These are phyloP conservation scores for Aphelinus certus DNA, from an alignment of 1,140 invertebrate genomes.

Conservation along the genomic window DNA sequence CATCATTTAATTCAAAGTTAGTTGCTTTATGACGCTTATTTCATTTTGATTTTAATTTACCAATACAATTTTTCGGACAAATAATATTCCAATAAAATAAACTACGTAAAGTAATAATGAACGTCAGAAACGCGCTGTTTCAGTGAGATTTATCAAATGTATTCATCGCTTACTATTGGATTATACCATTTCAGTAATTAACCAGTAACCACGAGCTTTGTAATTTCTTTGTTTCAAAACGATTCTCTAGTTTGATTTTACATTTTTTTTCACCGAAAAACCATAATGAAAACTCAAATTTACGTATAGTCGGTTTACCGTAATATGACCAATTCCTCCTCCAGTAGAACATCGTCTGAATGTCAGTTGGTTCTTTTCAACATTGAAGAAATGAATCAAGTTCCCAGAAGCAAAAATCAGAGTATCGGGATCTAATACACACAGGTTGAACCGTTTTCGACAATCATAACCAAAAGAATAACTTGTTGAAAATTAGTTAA, in stretches of 20 bases:
- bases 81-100: too few species aligned
- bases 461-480: slow-evolving; percentile 91
- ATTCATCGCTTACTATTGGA: too few species aligned
- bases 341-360: slow-evolving; percentile 79
- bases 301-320: slow-evolving; percentile 64
- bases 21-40: too few species aligned
- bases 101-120: too few species aligned
- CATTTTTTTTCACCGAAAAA: not conserved
- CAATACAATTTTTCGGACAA: too few species aligned
- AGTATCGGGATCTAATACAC: slow-evolving; percentile 75
- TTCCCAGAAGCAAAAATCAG: slow-evolving; percentile 84
- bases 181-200: too few species aligned
- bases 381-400: slow-evolving; percentile 79
- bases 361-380: slow-evolving; percentile 71
- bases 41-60: too few species aligned
- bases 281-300: too few species aligned
- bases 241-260: not conserved
- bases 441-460: slow-evolving; percentile 80
- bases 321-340: slow-evolving; percentile 81
- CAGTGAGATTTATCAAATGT: too few species aligned
- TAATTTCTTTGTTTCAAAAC: not conserved
- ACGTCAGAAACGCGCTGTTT: too few species aligned
- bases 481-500: slow-evolving; percentile 59
- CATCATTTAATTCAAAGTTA: too few species aligned
- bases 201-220: too few species aligned